Evolutionary conservation across 2,797 vertebrate genomes (phyloP), one percentile per base, ranked within the genome.

Genomic region (Notolabrus celidotus): DNA sequence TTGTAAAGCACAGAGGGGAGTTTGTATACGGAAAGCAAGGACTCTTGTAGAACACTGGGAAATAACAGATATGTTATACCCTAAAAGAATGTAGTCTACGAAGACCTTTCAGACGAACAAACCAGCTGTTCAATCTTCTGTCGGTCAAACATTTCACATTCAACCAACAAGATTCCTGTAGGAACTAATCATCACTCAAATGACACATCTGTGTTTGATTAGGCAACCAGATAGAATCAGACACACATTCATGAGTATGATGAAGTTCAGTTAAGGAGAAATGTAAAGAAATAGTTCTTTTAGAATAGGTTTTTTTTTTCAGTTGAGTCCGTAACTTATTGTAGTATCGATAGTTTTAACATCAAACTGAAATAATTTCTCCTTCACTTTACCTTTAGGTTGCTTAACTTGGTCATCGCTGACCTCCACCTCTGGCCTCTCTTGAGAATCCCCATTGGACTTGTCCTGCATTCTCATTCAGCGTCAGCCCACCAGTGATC

Each of bases 371-470:
- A 22, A 33, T 49, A n/a, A 8, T 31, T 50, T 47, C 3, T 10
- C 27, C n/a, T 22, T 43, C 39, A 74, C 56, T 45, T 14, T 89
- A 91, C 91, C 91, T 88, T 67, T 25, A 71, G 23, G 43, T 33
- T 43, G 63, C 69, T 17, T 43, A 10, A 10, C 36, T 19, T 36
- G 22, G 29, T 49, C 57, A 39, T 67, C 56, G 15, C 17, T 50
- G 70, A 68, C 62, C 67, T 46, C 39, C 22, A 57, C 72, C 27
- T 10, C 15, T 33, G 66, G 31, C 58, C 46, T 53, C 33, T n/a
- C 46, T 22, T 19, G 47, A 16, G 47, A 66, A 31, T 77, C 80
- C 57, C 19, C 1, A 38, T 36, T 16, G 52, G 20, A 53, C 49
- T 60, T 20, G 38, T 71, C 60, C 75, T 82, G 82, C 83, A 80